Conservation (phyloP, 2,888 invertebrate species). For the Erebia palarica region DNA sequence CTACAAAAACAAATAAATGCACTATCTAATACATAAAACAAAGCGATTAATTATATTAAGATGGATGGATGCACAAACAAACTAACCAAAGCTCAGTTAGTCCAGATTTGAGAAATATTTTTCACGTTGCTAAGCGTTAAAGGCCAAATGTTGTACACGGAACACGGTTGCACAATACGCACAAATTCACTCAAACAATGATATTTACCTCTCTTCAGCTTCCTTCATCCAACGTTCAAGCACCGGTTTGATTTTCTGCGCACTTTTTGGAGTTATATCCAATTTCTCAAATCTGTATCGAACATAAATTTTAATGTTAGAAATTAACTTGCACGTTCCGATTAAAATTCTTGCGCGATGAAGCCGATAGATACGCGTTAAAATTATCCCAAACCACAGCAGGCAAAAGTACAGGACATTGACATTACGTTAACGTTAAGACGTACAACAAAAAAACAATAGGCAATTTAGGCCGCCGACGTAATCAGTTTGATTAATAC, state of each 20-base stretch:
- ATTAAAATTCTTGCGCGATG: conserved; percentile 51
- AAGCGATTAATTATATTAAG: conserved; percentile 33
- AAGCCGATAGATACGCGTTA: conserved; percentile 42
- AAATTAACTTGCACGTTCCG: conserved; percentile 68
- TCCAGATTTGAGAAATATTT: conserved; percentile 82
- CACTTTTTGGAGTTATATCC: conserved; percentile 99
- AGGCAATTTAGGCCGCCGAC: conserved; percentile 77
- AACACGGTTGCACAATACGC: conserved; percentile 74
- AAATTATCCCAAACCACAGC: conserved; percentile 62
- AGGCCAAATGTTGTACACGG: conserved; percentile 78
- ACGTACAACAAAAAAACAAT: conserved; percentile 73
- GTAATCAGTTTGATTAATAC: conserved; percentile 82
- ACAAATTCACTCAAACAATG: conserved; percentile 74
- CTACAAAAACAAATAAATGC: conserved; percentile 26
- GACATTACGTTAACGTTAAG: conserved; percentile 81
- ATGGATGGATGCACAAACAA: conserved; percentile 38
- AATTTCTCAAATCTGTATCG: conserved; percentile 97
- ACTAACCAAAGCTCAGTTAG: conserved; percentile 71
- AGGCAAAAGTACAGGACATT: conserved; percentile 86
- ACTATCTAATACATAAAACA: conserved; percentile 26
- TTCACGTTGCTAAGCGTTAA: conserved; percentile 76
- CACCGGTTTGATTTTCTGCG: conserved; percentile 99
- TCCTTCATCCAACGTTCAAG: conserved; percentile 99
- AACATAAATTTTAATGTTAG: conserved; percentile 80
- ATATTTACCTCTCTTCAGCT: conserved; percentile 95